phyloP scores from a whole-genome alignment of 1,140 invertebrate species.

The Tetramorium parvispinum region DNA sequence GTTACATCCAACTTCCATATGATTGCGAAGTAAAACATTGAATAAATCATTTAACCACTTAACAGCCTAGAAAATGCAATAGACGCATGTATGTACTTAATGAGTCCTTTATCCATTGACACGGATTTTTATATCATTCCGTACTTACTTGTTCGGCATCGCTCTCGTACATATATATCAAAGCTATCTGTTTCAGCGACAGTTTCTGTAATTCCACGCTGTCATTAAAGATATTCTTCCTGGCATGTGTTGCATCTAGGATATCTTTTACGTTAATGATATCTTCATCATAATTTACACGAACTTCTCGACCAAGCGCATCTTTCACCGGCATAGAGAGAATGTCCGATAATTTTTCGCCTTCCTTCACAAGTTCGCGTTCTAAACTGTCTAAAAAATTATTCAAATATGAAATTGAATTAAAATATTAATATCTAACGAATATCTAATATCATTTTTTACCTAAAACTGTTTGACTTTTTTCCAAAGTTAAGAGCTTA shows the following conservation, averaged over 20 bases:
- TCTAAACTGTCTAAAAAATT: conserved; percentile 87
- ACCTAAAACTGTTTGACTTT: conserved; percentile 83
- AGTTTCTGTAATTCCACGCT: conserved; percentile 91
- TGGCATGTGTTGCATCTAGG: conserved; percentile 88
- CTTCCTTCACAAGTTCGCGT: conserved; percentile 90
- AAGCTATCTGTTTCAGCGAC: conserved; percentile 91
- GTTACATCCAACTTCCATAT: conserved; percentile 90
- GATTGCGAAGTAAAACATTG: conserved; percentile 89
- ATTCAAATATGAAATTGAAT: neutral
- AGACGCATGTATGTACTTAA: conserved; percentile 1
- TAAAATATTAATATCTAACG: conserved; percentile 7
- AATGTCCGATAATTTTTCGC: conserved; percentile 92
- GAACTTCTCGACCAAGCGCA: conserved; percentile 90
- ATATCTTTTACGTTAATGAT: conserved; percentile 90
- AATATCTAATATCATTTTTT: conserved; percentile 16
- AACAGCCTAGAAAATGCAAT: conserved; percentile 87
- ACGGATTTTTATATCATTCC: neutral
- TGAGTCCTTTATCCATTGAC: neutral
- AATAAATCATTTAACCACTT: conserved; percentile 91
- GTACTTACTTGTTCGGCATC: conserved; percentile 89
- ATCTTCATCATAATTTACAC: conserved; percentile 90
- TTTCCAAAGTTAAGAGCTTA: conserved; percentile 86
- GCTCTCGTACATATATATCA: conserved; percentile 91
- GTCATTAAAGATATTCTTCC: conserved; percentile 89
- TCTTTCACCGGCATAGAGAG: conserved; percentile 93